Conservation (phyloP, 1,140 invertebrate species). For the Rhynchophorus ferrugineus region DNA sequence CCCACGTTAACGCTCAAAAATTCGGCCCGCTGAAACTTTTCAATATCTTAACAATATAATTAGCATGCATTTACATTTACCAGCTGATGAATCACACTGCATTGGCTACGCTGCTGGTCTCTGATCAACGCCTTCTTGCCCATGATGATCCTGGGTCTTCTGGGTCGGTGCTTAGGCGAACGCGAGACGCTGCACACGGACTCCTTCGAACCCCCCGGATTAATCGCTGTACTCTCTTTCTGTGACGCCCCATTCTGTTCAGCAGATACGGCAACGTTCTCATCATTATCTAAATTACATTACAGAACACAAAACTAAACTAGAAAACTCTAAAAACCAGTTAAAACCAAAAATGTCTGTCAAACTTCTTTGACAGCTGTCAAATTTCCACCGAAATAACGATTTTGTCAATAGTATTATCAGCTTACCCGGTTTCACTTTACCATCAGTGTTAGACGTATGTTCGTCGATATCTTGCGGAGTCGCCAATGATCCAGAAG, state of each 20-base stretch:
- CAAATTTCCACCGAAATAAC: no score
- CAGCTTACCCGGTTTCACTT: no score
- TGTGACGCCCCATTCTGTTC: neutral
- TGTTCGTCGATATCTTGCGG: no score
- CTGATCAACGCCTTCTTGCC: conserved; percentile 8
- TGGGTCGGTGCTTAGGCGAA: neutral
- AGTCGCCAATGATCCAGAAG: conserved; percentile 5
- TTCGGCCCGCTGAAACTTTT: neutral
- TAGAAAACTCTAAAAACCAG: no score
- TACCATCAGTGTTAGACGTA: no score
- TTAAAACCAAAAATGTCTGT: no score
- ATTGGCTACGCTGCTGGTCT: neutral
- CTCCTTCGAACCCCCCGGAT: conserved; percentile 2
- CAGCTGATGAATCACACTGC: conserved; percentile 10
- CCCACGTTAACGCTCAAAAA: neutral
- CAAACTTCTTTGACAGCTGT: no score
- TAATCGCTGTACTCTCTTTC: neutral
- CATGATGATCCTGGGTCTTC: conserved; percentile 1
- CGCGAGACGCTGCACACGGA: conserved; percentile 1
- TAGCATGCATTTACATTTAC: conserved; percentile 23
- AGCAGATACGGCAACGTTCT: neutral
- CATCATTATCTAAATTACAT: no score
- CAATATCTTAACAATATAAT: neutral
- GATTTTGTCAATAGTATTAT: no score
- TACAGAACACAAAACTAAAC: no score